Evolutionary conservation across 1,140 invertebrate species (phyloP).

Genomic region (Pectinophora gossypiella): DNA sequence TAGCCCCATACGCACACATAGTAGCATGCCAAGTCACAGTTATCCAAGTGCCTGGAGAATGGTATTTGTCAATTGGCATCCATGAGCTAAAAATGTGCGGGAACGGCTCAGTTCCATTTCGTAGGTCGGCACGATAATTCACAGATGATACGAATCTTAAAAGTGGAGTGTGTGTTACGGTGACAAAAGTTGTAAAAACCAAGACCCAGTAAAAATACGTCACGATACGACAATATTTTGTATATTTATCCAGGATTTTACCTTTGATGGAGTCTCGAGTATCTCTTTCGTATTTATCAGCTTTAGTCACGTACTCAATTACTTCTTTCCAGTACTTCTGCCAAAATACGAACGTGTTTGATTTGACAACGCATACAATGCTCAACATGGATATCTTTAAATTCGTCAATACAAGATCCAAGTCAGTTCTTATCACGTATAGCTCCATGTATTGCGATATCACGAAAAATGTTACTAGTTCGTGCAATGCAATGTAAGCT

Average conservation of each 20-base stretch:
- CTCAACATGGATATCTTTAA: slow-evolving; percentile 60
- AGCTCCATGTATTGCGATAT: slow-evolving; percentile 51
- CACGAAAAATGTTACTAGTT: slow-evolving; percentile 42
- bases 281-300: slow-evolving; percentile 51
- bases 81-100: slow-evolving; percentile 60
- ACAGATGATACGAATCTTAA: slow-evolving; percentile 38
- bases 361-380: slow-evolving; percentile 49
- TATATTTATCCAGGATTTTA: slow-evolving; percentile 43
- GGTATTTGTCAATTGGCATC: slow-evolving; percentile 52
- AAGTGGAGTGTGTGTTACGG: slow-evolving; percentile 32
- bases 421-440: slow-evolving; percentile 46
- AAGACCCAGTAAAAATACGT: slow-evolving; percentile 50
- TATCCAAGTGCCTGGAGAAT: slow-evolving; percentile 44
- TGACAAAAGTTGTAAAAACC: slow-evolving; percentile 38
- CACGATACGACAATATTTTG: slow-evolving; percentile 45
- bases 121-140: slow-evolving; percentile 33
- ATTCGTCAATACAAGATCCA: slow-evolving; percentile 49
- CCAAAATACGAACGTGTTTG: slow-evolving; percentile 46
- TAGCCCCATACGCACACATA: slow-evolving; percentile 37
- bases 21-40: slow-evolving; percentile 42
- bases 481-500: slow-evolving; percentile 36
- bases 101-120: slow-evolving; percentile 48
- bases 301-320: slow-evolving; percentile 45
- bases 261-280: slow-evolving; percentile 20
- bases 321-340: slow-evolving; percentile 45